Base-by-base conservation (phyloP, 64 coral and sea anemone genomes). In the Acropora yongei region DNA sequence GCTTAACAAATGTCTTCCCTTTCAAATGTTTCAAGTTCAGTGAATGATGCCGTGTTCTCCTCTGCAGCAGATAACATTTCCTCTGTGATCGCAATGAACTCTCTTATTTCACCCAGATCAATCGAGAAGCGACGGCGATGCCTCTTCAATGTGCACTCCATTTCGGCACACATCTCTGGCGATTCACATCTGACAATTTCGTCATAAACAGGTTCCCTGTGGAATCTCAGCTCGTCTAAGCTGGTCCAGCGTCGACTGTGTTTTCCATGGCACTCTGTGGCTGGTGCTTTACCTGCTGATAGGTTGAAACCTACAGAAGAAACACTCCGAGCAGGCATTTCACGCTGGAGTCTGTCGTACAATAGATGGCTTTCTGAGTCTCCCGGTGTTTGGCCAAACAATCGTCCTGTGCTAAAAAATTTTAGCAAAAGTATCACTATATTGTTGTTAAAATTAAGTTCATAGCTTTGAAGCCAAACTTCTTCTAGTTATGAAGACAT, bases 11-110 rank as follows among this genome's bases (percentile, higher is more conserved):
- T 5, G 51, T 30, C 51, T 55, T 55, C 51, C 5, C 51, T 55
- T 55, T 55, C 6, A 55, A 7, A 10, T 55, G 51, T 0, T 55
- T 55, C 51, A 5, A 5, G 51, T 2, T 10, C 2, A 2, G 0
- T 55, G 51, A 55, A 7, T 10, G 10, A 10, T 55, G 3, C 51
- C 51, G 51, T 5, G 57, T 44, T 5, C 41, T 60, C 6, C 10
- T 68, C 41, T 66, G 53, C 5, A 11, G 20, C 0, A 60, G 80
- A 12, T 1, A 10, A 30, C 7, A 2, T 44, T 8, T 45, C 67
- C 30, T 83, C 80, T 44, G 20, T 82, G 57, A 82, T 7, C 13
- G 80, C 80, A 63, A 83, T 83, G 6, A 83, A 83, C 80, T 65
- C 39, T 83, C 57, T 13, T 5, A 65, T 41, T 45, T 84, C 14